Evolutionary conservation across 2,797 vertebrate species (phyloP), one percentile per base, ranked within the genome.

Genomic region (Dicrostonyx torquatus): DNA sequence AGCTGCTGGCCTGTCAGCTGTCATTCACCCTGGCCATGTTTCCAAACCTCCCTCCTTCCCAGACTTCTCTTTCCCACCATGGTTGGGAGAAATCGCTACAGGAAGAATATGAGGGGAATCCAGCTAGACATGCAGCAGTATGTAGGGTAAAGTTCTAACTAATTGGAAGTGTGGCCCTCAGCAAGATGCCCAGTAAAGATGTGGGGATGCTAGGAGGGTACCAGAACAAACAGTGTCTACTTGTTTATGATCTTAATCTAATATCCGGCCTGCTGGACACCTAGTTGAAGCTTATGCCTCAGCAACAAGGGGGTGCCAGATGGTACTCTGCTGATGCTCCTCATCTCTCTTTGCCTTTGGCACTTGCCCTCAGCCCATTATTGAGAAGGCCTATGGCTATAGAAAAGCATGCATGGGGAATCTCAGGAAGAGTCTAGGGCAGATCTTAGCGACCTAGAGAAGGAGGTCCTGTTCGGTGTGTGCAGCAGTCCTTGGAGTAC

Each of bases 1-100:
- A 95, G 78, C 89, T 96, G 90, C 86, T 97, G 85, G 37, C 73
- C 68, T 92, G 92, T 93, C 96, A 95, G 94, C 45, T 86, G 75
- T 93, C 96, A 96, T 78, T 95, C 86, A 94, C 90, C 82, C 55
- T 4, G 2, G 43, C 90, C 73, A 62, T 45, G 62, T 37, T 93
- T 96, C 86, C 82, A 95, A 93, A 78, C 58, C 64, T 90, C 60
- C 45, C 24, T 87, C 91, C n/a, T 91, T 64, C 64, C 60, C 37
- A 91, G 53, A 53, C 92, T 91, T 87, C 77, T 91, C 92, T 31
- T 93, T 75, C 45, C 31, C 26, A 60, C 78, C 43, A 6, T 4
- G 6, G 37, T 82, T 40, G 34, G 72, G 90, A 89, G 64, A 96
- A 94, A 90, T 26, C 70, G 72, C 70, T 84, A 94, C n/a, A 91